Evolutionary conservation across 2,797 vertebrate genomes (phyloP).

Genomic region (Cyprinella venusta): DNA sequence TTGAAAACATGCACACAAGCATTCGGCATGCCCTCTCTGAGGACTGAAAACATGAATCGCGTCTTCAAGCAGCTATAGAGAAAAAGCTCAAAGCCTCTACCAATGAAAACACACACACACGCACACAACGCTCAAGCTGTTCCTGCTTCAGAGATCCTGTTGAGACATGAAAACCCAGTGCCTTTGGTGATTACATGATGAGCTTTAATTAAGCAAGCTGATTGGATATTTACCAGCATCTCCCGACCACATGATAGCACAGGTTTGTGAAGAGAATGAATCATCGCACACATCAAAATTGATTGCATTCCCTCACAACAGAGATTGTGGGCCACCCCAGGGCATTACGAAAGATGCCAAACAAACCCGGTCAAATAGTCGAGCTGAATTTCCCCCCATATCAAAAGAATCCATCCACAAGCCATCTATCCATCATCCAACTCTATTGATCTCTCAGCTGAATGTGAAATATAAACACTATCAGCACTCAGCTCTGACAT

Average conservation of each 20-base stretch:
- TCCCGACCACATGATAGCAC: constrained; percentile 22
- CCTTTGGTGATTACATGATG: constrained; percentile 66
- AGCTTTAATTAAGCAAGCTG: constrained; percentile 67
- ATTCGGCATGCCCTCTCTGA: background rate
- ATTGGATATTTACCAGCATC: constrained; percentile 66
- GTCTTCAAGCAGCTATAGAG: constrained; percentile 42
- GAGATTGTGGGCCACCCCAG: background rate
- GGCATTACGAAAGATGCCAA: constrained; percentile 19
- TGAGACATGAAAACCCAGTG: constrained; percentile 60
- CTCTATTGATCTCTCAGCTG: constrained; percentile 47
- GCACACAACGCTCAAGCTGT: constrained; percentile 15
- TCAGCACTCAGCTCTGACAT: constrained; percentile 30
- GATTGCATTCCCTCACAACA: constrained; percentile 45
- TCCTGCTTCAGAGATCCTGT: constrained; percentile 49
- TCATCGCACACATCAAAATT: constrained; percentile 18
- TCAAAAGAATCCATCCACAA: constrained; percentile 36
- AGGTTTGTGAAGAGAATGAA: constrained; percentile 38
- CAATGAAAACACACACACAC: background rate
- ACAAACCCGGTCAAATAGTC: constrained; percentile 49
- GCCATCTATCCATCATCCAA: constrained; percentile 29
- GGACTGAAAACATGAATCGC: constrained; percentile 57
- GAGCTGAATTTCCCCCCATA: constrained; percentile 5
- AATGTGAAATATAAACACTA: constrained; percentile 36
- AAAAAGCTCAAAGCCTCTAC: constrained; percentile 9
- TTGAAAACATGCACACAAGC: constrained; percentile 16